phyloP scores from a whole-genome alignment of 2,797 vertebrate genomes.

The Oryzias dopingdopingensis region DNA sequence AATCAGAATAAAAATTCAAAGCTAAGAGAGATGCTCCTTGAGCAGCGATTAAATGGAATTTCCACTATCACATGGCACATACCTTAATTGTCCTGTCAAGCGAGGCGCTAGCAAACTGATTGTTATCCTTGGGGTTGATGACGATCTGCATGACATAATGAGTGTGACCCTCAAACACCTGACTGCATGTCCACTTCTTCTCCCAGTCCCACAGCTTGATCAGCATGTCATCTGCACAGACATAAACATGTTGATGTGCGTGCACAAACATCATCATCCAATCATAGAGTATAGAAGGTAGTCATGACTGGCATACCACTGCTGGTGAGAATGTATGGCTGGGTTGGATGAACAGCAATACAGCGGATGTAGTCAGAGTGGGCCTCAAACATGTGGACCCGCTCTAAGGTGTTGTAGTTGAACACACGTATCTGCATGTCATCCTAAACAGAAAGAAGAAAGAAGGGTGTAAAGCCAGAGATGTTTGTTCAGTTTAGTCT shows the following conservation, averaged over 20 bases:
- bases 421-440: constrained; percentile 99
- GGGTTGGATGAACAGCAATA: constrained; percentile 96
- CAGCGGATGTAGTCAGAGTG: constrained; percentile 98
- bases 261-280: not conserved
- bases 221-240: constrained; percentile 92
- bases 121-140: constrained; percentile 98
- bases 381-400: constrained; percentile 98
- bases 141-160: constrained; percentile 99
- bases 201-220: constrained; percentile 99
- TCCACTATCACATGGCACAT: constrained; percentile 8
- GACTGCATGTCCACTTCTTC: constrained; percentile 97
- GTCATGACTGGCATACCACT: constrained; percentile 80
- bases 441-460: constrained; percentile 75
- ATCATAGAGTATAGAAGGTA: not conserved
- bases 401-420: constrained; percentile 97
- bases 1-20: not conserved
- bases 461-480: not conserved
- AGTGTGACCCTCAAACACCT: constrained; percentile 98
- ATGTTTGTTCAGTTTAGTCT: too few relatives aligned
- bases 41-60: not conserved
- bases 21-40: not conserved
- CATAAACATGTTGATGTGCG: constrained; percentile 6
- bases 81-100: constrained; percentile 98
- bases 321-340: constrained; percentile 98
- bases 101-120: constrained; percentile 97